These are phyloP conservation scores for Epirrhoe alternata DNA, from an alignment of 2,888 invertebrate species.

Conservation along the genomic window DNA sequence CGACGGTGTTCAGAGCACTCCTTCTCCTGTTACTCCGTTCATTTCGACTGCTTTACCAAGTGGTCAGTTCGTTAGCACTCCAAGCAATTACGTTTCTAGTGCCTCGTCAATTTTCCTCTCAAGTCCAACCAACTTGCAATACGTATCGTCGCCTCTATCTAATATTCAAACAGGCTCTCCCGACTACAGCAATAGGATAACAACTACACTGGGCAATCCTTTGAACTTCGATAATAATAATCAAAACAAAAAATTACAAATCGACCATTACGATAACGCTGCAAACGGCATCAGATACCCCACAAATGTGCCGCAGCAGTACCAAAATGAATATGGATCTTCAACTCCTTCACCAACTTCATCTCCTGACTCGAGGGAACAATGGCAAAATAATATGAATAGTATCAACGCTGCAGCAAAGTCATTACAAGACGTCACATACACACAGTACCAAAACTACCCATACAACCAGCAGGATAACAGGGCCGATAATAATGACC, in stretches of 20 bases:
- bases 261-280: constrained; percentile 78
- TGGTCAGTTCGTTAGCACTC: constrained; percentile 70
- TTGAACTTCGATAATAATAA: constrained; percentile 63
- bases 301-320: constrained; percentile 63
- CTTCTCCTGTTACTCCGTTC: constrained; percentile 67
- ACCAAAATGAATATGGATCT: constrained; percentile 67
- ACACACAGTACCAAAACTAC: constrained; percentile 65
- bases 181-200: constrained; percentile 63
- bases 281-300: constrained; percentile 73
- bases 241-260: constrained; percentile 67
- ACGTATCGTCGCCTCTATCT: constrained; percentile 74
- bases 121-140: constrained; percentile 71
- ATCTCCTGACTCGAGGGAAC: constrained; percentile 62
- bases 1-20: constrained; percentile 68
- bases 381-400: constrained; percentile 69
- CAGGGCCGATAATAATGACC: constrained; percentile 56
- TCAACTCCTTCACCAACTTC: constrained; percentile 66
- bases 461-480: constrained; percentile 62
- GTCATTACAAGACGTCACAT: constrained; percentile 64
- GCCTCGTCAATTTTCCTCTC: constrained; percentile 73
- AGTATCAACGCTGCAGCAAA: constrained; percentile 60
- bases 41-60: constrained; percentile 69
- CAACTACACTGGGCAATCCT: constrained; percentile 61
- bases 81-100: constrained; percentile 73
- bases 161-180: constrained; percentile 67